These are phyloP conservation scores for Spialia ferax DNA, from an alignment of 2,888 invertebrate species.

Conservation along the genomic window DNA sequence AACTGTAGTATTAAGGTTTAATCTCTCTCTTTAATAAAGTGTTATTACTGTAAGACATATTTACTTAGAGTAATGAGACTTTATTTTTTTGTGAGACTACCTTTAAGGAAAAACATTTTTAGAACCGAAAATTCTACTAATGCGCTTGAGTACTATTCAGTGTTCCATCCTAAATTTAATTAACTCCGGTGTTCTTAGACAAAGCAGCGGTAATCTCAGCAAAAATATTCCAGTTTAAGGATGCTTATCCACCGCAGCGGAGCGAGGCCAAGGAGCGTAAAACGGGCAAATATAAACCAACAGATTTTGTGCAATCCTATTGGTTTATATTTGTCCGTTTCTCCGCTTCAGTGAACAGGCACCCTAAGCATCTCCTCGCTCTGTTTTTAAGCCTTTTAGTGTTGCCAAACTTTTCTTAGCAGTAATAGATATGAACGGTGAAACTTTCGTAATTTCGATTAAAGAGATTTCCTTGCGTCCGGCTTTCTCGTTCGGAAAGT, in stretches of 20 bases:
- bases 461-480: slow-evolving; percentile 7
- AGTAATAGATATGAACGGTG: slow-evolving; percentile 21
- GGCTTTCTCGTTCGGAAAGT: slow-evolving; percentile 9
- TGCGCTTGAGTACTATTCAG: background rate
- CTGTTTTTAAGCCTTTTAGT: background rate
- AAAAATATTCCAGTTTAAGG: too few species aligned
- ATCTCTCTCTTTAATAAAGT: background rate
- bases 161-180: background rate
- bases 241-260: too few species aligned
- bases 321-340: too few species aligned
- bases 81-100: background rate
- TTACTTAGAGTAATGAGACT: too few species aligned
- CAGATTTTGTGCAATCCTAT: too few species aligned
- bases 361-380: background rate
- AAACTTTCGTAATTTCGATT: slow-evolving; percentile 15
- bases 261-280: too few species aligned
- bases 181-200: background rate
- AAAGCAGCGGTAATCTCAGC: too few species aligned
- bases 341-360: too few species aligned
- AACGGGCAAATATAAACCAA: too few species aligned
- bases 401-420: background rate
- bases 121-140: background rate
- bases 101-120: background rate
- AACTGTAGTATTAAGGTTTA: background rate
- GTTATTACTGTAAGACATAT: too few species aligned